A percentile compares a stretch with the other conserved stretches of the same genome.
These are phyloP conservation scores for Morinoia aosen DNA, from an alignment of 2,888 invertebrate species.

Conservation along the genomic window DNA sequence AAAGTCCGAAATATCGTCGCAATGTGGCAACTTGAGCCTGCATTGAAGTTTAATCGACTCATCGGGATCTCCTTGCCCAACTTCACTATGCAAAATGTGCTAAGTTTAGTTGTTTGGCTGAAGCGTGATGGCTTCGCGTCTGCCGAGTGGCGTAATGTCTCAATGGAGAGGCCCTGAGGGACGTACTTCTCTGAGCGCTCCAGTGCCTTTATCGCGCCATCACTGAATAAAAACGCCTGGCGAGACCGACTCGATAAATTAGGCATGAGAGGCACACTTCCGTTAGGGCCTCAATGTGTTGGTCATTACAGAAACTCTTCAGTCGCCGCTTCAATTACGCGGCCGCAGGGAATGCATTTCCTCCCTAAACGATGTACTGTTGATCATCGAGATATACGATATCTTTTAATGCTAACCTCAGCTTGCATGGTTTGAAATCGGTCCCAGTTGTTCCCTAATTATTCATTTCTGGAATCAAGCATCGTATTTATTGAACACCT, in stretches of 20 bases:
- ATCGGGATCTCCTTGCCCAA: constrained; percentile 28
- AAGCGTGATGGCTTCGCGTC: constrained; percentile 25
- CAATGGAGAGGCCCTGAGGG: background rate
- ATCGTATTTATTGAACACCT: no score
- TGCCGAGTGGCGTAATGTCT: constrained; percentile 12
- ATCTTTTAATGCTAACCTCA: no score
- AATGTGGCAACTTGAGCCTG: constrained; percentile 37
- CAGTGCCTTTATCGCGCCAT: background rate
- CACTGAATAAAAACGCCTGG: background rate
- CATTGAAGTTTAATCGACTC: constrained; percentile 43
- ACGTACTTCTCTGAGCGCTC: background rate
- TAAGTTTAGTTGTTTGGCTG: constrained; percentile 28
- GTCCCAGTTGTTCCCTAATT: no score
- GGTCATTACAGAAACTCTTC: background rate
- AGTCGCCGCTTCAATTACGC: background rate
- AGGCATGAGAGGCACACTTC: background rate
- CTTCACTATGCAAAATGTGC: constrained; percentile 36
- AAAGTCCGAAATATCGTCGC: constrained; percentile 25
- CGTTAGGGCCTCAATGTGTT: background rate
- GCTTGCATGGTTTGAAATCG: no score
- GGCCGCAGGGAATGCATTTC: background rate
- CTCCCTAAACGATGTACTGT: background rate
- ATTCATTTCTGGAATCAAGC: no score
- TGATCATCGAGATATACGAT: no score
- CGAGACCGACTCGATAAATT: constrained; percentile 4